Evolutionary conservation across 1,140 invertebrate species (phyloP), one percentile per base, ranked within the genome.

Genomic region (Saccostrea glomerata): DNA sequence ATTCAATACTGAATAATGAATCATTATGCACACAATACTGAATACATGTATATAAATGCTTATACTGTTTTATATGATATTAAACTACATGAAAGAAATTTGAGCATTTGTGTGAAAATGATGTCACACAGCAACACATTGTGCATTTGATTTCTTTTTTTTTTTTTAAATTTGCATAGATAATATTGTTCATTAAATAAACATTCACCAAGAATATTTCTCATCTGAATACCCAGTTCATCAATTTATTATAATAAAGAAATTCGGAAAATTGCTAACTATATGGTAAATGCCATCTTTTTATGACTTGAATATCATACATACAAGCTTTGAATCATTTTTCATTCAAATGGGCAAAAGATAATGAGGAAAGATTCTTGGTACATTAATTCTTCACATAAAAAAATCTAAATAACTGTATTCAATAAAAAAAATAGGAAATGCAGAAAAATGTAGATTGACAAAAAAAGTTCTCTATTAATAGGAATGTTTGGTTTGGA

Each of bases 81-180:
- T 47, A 13, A 25, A 30, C 7, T 25, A 4, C 6, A 63, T 63
- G 58, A 63, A 2, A 77, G 70, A 77, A 77, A 36, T 25, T 77
- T 77, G 70, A 77, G 70, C 70, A 77, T 36, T 13, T 30, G 70
- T 77, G 70, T 77, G 70, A 77, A 77, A 77, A 77, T 77, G 70
- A 77, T 12, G 70, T 77, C 23, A 77, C 70, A 77, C 70, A 77
- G 70, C 70, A 77, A 77, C 25, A 30, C 70, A 30, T 30, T 25
- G 70, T 77, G 70, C 70, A 77, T 77, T 63, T 77, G 70, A 77
- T 77, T 63, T 60, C 12, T 60, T 60, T 63, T 63, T 63, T 17
- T 63, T 63, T 63, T 63, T 63, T 17, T 63, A n/a, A 20, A 20
- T 63, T 77, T 77, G 70, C 70, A 77, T 77, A 77, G 70, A 77